Base-by-base conservation (phyloP, 2,113 vertebrate genomes). In the Ursus arctos region DNA sequence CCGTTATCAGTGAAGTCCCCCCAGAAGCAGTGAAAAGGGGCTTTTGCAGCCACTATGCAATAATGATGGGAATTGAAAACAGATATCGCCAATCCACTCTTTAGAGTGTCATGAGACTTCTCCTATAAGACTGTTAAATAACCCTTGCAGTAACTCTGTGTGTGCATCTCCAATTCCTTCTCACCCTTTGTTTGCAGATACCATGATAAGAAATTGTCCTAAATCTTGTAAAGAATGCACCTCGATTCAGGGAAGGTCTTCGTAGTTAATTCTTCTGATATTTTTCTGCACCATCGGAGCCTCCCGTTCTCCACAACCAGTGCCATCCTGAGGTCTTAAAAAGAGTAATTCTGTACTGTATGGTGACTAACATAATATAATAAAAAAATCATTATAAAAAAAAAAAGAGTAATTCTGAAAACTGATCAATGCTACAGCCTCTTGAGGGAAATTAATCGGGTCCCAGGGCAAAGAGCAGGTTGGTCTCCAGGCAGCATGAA, bases 231-330 rank as follows among this genome's bases (percentile, higher is more conserved):
- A 69, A 93, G 43, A 33, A 81, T n/a, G 71, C 61, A 51, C 47
- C 65, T 15, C 15, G 19, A 19, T 36, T 19, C 59, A 57, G n/a
- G 9, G 31, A 82, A 28, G 33, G 0, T 4, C 72, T 33, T 36
- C 15, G 7, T 10, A 36, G 12, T 43, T 81, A 40, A 13, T 11
- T 4, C 47, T 80, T 82, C 22, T 15, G 28, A 22, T 71, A 33
- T 57, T 93, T 51, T 14, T 76, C 19, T 36, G 6, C 7, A 2
- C 0, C 1, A 0, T 0, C 7, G 7, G 57, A 79, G 16, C 9
- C 36, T 21, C 24, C 47, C 53, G 11, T 61, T 40, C 19, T 72
- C 36, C 2, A 51, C 1, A 7, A 31, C 51, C 19, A 24, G 1
- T 40, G 47, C n/a, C 28, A 0, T 5, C 22, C n/a, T 21, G 19